Percentiles rank a stretch among this genome's conserved stretches.
Conservation (phyloP, 2,888 invertebrate species). For the Sialis fuliginosa region DNA sequence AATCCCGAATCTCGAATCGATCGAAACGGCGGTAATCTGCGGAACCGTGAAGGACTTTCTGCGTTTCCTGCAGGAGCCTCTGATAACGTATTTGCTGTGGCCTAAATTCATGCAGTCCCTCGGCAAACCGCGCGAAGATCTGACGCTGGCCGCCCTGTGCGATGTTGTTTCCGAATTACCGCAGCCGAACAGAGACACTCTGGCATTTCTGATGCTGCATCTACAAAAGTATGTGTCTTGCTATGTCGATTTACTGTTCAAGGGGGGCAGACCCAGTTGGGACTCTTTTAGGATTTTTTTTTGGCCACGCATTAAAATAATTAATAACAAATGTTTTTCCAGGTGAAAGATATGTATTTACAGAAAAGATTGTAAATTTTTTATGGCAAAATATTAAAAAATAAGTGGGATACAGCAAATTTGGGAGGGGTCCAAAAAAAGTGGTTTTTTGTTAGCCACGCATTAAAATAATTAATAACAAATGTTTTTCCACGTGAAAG, state of each 20-base stretch:
- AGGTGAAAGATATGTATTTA: too few relatives aligned
- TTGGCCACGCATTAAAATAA: too few relatives aligned
- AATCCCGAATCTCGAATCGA: constrained; percentile 53
- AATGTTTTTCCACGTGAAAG: too few relatives aligned
- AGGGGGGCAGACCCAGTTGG: too few relatives aligned
- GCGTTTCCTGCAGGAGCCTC: constrained; percentile 70
- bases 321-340: too few relatives aligned
- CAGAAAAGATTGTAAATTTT: too few relatives aligned
- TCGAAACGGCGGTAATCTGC: constrained; percentile 79
- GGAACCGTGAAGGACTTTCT: constrained; percentile 92
- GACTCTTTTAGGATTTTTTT: too few relatives aligned
- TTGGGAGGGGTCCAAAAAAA: too few relatives aligned
- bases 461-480: too few relatives aligned
- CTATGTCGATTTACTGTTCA: background rate
- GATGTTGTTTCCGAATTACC: constrained; percentile 74
- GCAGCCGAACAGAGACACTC: constrained; percentile 82
- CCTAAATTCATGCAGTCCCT: constrained; percentile 61
- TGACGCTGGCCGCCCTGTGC: constrained; percentile 45
- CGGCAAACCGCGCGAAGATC: constrained; percentile 31
- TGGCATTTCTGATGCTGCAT: constrained; percentile 84
- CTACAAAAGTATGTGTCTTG: constrained; percentile 47
- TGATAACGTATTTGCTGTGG: constrained; percentile 70
- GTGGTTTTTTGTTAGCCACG: too few relatives aligned
- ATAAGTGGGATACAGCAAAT: too few relatives aligned
- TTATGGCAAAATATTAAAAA: too few relatives aligned